Conservation (phyloP, 1,140 invertebrate genomes). For the Popillia japonica region DNA sequence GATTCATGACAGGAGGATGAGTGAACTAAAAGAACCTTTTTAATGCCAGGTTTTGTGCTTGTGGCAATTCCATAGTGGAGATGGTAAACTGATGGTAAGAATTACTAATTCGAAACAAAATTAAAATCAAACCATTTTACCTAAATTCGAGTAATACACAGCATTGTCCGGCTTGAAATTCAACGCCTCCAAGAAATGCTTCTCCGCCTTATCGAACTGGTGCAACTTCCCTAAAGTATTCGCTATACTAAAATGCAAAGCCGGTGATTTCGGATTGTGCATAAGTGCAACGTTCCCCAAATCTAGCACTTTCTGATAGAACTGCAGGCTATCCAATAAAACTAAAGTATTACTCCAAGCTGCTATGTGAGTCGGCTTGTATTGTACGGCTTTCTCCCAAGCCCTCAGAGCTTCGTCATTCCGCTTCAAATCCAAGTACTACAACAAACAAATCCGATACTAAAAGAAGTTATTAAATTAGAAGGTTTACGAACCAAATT, state of each 20-base stretch:
- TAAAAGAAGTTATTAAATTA: conserved; percentile 37
- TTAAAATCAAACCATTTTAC: too few species aligned
- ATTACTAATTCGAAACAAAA: too few species aligned
- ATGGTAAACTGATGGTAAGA: too few species aligned
- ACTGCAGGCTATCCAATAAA: conserved; percentile 83
- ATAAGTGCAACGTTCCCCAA: conserved; percentile 73
- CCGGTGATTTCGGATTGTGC: conserved; percentile 74
- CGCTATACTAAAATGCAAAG: conserved; percentile 85
- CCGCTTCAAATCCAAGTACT: conserved; percentile 68
- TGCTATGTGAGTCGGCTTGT: conserved; percentile 79
- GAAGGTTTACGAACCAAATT: conserved; percentile 74
- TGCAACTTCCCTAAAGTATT: conserved; percentile 88
- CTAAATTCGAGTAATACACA: conserved; percentile 86
- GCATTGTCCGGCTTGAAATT: conserved; percentile 71
- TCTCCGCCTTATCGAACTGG: conserved; percentile 80
- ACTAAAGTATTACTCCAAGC: conserved; percentile 94
- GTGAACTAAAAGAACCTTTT: too few species aligned
- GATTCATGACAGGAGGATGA: too few species aligned
- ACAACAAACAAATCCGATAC: conserved; percentile 47
- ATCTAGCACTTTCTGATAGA: conserved; percentile 73
- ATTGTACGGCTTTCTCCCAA: conserved; percentile 82
- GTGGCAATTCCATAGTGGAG: too few species aligned
- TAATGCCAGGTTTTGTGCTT: too few species aligned
- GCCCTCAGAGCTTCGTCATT: conserved; percentile 68
- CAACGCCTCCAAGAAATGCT: conserved; percentile 81